phyloP scores from a whole-genome alignment of 1,140 invertebrate species.

The Brachionus rubens region DNA sequence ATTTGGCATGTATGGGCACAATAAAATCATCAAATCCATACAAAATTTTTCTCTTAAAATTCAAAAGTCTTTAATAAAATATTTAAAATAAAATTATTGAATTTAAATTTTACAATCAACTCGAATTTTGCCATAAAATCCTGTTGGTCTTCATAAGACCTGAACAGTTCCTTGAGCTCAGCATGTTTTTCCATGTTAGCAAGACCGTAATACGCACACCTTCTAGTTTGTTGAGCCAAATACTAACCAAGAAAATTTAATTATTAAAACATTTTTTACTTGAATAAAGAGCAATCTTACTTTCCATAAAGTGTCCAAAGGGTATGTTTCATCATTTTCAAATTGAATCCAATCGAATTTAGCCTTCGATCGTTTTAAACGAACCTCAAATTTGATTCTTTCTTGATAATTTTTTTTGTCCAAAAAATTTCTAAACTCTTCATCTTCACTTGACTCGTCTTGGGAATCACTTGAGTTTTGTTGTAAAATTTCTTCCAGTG shows the following conservation, averaged over 20 bases:
- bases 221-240: neutral
- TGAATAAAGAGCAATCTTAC: too few relatives aligned
- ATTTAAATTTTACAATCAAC: neutral
- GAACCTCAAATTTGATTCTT: neutral
- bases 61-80: neutral
- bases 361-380: too few relatives aligned
- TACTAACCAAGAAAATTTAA: neutral
- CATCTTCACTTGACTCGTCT: neutral
- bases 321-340: neutral
- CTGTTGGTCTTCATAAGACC: neutral
- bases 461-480: neutral
- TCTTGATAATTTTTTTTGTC: neutral
- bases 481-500: too few relatives aligned
- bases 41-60: neutral
- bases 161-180: neutral
- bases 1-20: neutral
- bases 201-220: neutral
- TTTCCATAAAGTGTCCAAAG: neutral
- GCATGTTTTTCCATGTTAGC: neutral
- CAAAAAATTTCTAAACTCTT: neutral
- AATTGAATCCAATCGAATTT: slow-evolving; percentile 31
- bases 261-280: neutral
- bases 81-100: neutral
- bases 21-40: neutral
- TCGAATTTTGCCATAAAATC: neutral